Conservation (phyloP, 1,140 invertebrate species). For the Drosophila nannoptera region DNA sequence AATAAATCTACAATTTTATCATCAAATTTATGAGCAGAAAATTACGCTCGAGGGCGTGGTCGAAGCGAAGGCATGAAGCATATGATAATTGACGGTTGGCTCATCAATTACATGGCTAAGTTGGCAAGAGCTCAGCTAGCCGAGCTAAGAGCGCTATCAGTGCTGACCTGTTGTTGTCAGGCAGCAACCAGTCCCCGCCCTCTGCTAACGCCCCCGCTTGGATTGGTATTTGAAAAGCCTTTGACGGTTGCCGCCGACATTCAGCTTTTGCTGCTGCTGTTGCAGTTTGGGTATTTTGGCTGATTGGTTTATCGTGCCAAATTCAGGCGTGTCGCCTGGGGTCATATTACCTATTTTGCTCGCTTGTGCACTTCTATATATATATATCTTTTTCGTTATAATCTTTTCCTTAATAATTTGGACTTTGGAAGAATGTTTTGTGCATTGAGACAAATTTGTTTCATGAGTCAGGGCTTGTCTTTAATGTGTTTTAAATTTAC, state of each 20-base stretch:
- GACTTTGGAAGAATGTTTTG: conserved; percentile 62
- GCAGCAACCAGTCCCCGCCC: conserved; percentile 24
- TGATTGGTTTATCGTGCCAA: conserved; percentile 77
- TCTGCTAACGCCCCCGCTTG: conserved; percentile 10
- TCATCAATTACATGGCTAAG: conserved; percentile 36
- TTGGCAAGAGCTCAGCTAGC: conserved; percentile 26
- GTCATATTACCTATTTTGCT: conserved; percentile 58
- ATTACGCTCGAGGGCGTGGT: conserved; percentile 24
- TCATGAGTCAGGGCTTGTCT: conserved; percentile 50
- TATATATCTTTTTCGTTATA: neutral
- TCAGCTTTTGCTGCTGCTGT: conserved; percentile 15
- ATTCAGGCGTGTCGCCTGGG: conserved; percentile 70
- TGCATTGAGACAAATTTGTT: conserved; percentile 44
- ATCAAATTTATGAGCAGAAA: conserved; percentile 40
- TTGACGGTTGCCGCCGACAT: conserved; percentile 50
- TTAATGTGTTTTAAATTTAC: conserved; percentile 65
- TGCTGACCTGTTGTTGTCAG: conserved; percentile 28
- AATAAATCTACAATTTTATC: conserved; percentile 72
- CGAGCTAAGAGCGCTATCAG: conserved; percentile 3
- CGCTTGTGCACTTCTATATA: conserved; percentile 22
- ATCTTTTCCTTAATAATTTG: conserved; percentile 47
- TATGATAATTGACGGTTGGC: conserved; percentile 66
- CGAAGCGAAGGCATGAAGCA: conserved; percentile 1
- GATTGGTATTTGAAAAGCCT: conserved; percentile 44
- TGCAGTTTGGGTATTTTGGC: conserved; percentile 49